A percentile compares a stretch with the other conserved stretches of the same genome.
phyloP scores from a whole-genome alignment of 2,888 invertebrate genomes.

The Callimorpha dominula region DNA sequence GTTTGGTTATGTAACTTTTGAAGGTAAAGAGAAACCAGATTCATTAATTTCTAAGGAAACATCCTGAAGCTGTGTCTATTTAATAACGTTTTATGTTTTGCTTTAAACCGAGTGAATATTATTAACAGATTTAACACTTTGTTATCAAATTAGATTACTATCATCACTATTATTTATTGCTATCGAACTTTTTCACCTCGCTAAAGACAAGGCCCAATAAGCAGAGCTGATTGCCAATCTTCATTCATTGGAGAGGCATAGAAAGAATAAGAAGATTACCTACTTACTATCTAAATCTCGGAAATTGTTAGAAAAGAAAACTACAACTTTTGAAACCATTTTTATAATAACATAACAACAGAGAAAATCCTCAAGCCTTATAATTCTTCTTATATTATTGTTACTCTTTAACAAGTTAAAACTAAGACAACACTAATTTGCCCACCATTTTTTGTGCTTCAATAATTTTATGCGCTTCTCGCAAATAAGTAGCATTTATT shows the following conservation, averaged over 20 bases:
- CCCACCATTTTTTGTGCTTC: slow-evolving; percentile 75
- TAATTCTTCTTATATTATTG: not conserved
- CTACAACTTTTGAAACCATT: not conserved
- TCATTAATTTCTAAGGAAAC: no score
- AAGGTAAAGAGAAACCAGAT: no score
- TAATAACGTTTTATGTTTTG: no score
- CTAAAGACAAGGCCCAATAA: not conserved
- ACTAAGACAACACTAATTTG: slow-evolving; percentile 66
- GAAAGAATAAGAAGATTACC: not conserved
- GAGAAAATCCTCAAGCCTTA: not conserved
- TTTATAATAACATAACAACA: not conserved
- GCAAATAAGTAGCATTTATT: slow-evolving; percentile 76
- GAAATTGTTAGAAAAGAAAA: not conserved
- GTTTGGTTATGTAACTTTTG: no score
- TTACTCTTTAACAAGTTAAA: not conserved
- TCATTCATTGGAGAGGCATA: no score
- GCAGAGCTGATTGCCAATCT: no score
- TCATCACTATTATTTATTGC: not conserved
- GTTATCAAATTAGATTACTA: not conserved
- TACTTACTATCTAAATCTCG: not conserved
- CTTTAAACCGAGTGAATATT: not conserved
- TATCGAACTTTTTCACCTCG: not conserved
- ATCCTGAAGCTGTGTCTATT: no score
- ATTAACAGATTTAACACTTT: not conserved
- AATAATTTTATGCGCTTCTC: slow-evolving; percentile 72